Evolutionary conservation across 2,113 vertebrate genomes (phyloP), one percentile per base, ranked within the genome.

Genomic region (Callionymus lyra): DNA sequence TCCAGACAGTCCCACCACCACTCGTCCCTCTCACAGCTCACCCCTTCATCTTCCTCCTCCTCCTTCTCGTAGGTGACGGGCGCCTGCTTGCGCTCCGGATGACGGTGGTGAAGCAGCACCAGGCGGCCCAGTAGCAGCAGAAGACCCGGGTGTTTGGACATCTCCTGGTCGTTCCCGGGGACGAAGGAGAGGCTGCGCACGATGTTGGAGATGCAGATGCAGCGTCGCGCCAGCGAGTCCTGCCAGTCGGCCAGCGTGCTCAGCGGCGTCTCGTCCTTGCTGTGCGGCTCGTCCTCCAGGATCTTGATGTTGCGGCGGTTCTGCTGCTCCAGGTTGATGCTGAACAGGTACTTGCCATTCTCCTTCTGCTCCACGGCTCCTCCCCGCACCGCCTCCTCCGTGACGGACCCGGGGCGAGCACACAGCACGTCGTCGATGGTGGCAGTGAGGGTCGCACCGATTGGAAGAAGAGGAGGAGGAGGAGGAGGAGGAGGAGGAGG

Each of bases 1-100:
- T 97, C 94, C 51, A 98, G 87, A 84, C 94, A 98, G 87, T 99
- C 93, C 94, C 94, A 98, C 94, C 93, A 98, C 95, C 95, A 98
- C 78, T 97, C 94, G 38, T 92, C 92, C 43, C 90, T 85, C 85
- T 92, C 91, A 57, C 91, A 91, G 81, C 90, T 91, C 79, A 91
- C 88, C 19, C 90, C 93, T 64, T 93, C 93, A 51, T 95, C 95
- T 62, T 92, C 89, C 42, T 97, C 93, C 31, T 97, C 94, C 77
- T 99, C 95, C 47, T 97, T 97, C 79, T 97, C 94, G 0, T 97
- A 98, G 47, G 93, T 98, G 45, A 96, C 90, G 1, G 93, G 93
- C 0, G 95, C 91, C 82, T 95, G 93, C 51, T 95, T 95, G 78
- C 93, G 89, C 47, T 98, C 95, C 0, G 93, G 95, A 74, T 99